Evolutionary conservation across 2,797 vertebrate genomes (phyloP), one percentile per base, ranked within the genome.

Genomic region (Phataginus tetradactyla): DNA sequence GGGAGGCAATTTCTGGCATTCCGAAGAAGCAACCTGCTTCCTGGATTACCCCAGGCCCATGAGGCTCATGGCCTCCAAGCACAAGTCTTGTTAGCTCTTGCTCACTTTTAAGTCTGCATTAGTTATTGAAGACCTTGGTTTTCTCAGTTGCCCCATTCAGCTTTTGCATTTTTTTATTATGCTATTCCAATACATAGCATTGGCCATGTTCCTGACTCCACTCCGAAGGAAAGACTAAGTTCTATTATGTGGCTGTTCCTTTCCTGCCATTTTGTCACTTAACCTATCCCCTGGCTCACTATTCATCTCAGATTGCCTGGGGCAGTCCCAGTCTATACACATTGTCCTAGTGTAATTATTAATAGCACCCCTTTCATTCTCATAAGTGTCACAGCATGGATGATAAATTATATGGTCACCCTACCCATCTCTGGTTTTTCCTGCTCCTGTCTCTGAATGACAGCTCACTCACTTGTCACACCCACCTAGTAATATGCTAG

Each of bases 401-500:
- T 94, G 86, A 97, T 95, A 89, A 96, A 86, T 84, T 89, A 34
- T 71, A 88, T 20, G 81, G 89, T 86, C 91, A 89, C 86, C 20
- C 49, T 72, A 51, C 96, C 86, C 49, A 63, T 89, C 88, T 88
- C 95, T 92, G 74, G 15, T 5, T 97, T 96, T 95, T 78, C 74
- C 74, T 57, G 32, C 91, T 83, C 83, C 89, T 72, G 42, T 91
- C 95, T 92, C 69, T 57, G 79, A 93, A 87, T 96, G 95, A 97
- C 94, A 96, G 79, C 95, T 95, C 89, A 93, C 83, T 96, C 39
- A 37, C 93, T 94, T 94, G 96, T 97, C 94, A 95, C 90, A 95
- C 89, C 89, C 80, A 92, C 93, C 91, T 97, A 86, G 32, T 97
- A 97, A 95, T 91, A 68, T 90, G 94, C 97, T 97, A 96, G 97